Base-by-base conservation (phyloP, 2,113 vertebrate species). In the Campylomormyrus numenius region DNA sequence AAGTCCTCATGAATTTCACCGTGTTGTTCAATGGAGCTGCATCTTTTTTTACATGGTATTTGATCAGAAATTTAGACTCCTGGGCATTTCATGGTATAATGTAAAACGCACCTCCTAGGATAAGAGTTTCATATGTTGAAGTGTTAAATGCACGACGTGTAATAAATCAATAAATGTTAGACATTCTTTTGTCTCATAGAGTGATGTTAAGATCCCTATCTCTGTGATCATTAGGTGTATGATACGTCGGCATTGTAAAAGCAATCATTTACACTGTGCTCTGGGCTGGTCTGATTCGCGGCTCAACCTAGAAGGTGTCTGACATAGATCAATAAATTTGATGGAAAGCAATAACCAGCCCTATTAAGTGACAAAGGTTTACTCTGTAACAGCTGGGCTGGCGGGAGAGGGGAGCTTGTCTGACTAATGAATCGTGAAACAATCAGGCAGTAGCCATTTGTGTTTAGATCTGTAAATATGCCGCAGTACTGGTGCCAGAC, bases 401-500 rank as follows among this genome's bases (percentile, higher is more conserved):
- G 98, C 97, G 96, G 96, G 96, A 96, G 96, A 97, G 97, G 96
- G 97, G 97, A 97, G 97, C 98, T 98, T 99, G 98, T 99, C 98
- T 99, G 98, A 98, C 98, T 99, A 99, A 99, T 99, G 98, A 99
- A 99, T 99, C 98, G 98, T 99, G 98, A 99, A 99, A 99, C 98
- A 99, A 98, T 99, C 98, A 98, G 98, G 98, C 98, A 98, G 97
- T 98, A 97, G 98, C 98, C 98, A 98, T 99, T 99, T 99, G 98
- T 99, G 98, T 99, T 99, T 98, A 98, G 98, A 99, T 99, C 98
- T 99, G 98, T 99, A 99, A 99, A 99, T 99, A 99, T 99, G 98
- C 98, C 97, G 97, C 97, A 97, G 98, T 98, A 98, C 98, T 98
- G 99, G 98, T 99, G 98, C 98, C 98, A 99, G 98, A 98, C 98